A percentile compares a stretch with the other conserved stretches of the same genome.
phyloP scores from a whole-genome alignment of 1,140 invertebrate species.

The Drosophila neocordata region DNA sequence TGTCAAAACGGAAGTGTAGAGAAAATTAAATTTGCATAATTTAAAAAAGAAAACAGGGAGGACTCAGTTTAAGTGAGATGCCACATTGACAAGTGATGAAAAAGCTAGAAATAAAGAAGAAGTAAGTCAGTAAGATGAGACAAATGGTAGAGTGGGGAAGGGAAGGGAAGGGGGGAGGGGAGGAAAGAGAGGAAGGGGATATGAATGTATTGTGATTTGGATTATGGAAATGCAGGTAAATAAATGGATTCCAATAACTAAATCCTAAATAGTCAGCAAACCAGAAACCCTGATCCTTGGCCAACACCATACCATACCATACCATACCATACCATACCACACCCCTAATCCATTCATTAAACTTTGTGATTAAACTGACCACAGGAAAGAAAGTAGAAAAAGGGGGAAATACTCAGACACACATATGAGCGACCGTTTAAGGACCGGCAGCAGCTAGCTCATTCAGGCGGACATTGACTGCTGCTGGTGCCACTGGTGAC shows the following conservation, averaged over 20 bases:
- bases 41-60: constrained; percentile 12
- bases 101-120: not conserved
- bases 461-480: constrained; percentile 17
- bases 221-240: constrained; percentile 41
- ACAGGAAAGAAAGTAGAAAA: constrained; percentile 15
- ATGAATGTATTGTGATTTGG: constrained; percentile 32
- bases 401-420: constrained; percentile 20
- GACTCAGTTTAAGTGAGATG: constrained; percentile 2
- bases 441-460: constrained; percentile 5
- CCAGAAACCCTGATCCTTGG: constrained; percentile 4
- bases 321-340: constrained; percentile 20
- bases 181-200: not conserved
- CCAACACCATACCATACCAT: not conserved
- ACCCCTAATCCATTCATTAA: constrained; percentile 75
- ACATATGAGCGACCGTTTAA: constrained; percentile 8
- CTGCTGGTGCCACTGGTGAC: constrained; percentile 57
- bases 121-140: not conserved
- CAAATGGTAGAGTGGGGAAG: not conserved
- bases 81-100: constrained; percentile 19
- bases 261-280: constrained; percentile 14
- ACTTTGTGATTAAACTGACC: constrained; percentile 76
- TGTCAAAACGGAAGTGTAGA: constrained; percentile 48
- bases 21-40: constrained; percentile 67
- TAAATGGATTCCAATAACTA: constrained; percentile 12
- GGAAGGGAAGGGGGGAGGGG: too few relatives aligned